Evolutionary conservation across 2,113 vertebrate genomes (phyloP).

Genomic region (Varanus komodoensis): DNA sequence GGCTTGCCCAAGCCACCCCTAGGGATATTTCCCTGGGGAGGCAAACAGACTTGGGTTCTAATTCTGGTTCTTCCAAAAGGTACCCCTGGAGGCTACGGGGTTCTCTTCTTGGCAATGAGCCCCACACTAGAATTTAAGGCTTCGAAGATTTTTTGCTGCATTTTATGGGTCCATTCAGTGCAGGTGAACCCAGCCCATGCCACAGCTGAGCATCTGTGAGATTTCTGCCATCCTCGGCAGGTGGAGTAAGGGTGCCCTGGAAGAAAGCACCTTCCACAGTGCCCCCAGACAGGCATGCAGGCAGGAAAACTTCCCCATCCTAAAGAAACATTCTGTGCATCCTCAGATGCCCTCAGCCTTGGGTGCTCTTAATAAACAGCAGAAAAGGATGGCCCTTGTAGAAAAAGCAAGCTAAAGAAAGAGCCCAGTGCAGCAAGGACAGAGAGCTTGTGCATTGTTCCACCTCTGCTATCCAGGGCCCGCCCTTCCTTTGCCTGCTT

Average conservation of each 20-base stretch:
- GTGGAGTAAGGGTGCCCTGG: not conserved
- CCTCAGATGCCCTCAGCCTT: not conserved
- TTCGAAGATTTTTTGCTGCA: constrained; percentile 33
- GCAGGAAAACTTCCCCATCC: too few relatives aligned
- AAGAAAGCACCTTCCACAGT: not conserved
- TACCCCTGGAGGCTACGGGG: too few relatives aligned
- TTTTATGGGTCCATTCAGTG: constrained; percentile 12
- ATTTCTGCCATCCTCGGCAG: not conserved
- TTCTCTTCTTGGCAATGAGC: constrained; percentile 77
- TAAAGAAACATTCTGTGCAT: not conserved
- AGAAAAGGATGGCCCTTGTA: not conserved
- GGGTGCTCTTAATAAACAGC: not conserved
- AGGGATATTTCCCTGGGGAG: too few relatives aligned
- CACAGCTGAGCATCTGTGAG: not conserved
- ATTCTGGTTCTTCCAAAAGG: too few relatives aligned
- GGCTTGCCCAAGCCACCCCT: too few relatives aligned
- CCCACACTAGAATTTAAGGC: constrained; percentile 60
- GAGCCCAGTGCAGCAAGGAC: too few relatives aligned
- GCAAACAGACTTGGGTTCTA: too few relatives aligned
- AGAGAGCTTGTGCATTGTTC: too few relatives aligned
- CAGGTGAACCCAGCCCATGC: not conserved
- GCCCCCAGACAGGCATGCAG: not conserved
- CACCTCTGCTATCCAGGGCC: not conserved
- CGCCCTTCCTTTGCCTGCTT: not conserved
- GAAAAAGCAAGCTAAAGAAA: not conserved